Evolutionary conservation across 1,140 invertebrate species (phyloP).

Genomic region (Hermatobates lingyangjiaoensis): DNA sequence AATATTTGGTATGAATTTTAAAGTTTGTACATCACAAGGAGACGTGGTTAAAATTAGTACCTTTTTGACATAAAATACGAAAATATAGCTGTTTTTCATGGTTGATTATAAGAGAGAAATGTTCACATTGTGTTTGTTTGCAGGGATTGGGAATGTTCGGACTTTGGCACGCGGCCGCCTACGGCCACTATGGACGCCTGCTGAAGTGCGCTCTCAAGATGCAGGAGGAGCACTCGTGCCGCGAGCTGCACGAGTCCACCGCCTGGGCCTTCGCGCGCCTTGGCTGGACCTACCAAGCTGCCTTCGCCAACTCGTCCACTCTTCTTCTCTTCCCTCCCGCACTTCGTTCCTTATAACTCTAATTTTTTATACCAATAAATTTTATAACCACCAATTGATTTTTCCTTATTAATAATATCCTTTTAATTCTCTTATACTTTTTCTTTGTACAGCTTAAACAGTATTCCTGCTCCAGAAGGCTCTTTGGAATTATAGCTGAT

Average conservation of each 20-base stretch:
- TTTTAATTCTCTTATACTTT: no score
- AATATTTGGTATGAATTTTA: neutral
- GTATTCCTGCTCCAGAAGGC: no score
- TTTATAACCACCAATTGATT: no score
- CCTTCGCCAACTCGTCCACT: conserved; percentile 7
- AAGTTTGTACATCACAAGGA: neutral
- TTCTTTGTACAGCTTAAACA: no score
- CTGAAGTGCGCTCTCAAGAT: conserved; percentile 54
- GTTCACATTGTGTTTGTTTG: conserved; percentile 3
- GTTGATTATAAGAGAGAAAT: neutral
- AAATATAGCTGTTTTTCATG: neutral
- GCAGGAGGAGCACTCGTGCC: conserved; percentile 54
- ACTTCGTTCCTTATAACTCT: conserved; percentile 12
- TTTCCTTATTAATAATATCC: no score
- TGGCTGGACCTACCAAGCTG: conserved; percentile 8
- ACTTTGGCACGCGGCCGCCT: conserved; percentile 57
- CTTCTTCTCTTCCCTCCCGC: conserved; percentile 10
- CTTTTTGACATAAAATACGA: neutral
- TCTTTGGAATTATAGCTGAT: no score
- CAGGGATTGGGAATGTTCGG: conserved; percentile 30
- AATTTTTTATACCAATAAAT: no score
- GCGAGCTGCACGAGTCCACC: conserved; percentile 44
- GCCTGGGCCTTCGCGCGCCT: conserved; percentile 10
- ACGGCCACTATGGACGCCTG: conserved; percentile 59
- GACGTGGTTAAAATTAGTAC: neutral